Evolutionary conservation across 2,888 invertebrate species (phyloP).

Genomic region (Lepas anatifera): DNA sequence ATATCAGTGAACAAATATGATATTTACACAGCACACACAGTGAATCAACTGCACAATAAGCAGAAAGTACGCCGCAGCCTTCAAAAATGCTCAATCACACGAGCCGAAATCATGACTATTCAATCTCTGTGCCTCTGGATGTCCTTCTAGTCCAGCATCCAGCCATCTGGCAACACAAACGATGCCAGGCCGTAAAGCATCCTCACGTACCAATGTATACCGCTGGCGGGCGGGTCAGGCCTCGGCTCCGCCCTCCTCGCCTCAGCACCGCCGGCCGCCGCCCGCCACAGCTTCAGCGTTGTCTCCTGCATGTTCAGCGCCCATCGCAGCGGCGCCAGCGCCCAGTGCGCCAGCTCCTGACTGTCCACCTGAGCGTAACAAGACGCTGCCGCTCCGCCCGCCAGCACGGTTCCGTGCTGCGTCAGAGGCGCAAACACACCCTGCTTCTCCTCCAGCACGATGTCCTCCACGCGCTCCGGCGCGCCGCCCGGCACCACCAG

Average conservation of each 20-base stretch:
- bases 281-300: slow-evolving; percentile 31
- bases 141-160: slow-evolving; percentile 18
- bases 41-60: too few relatives aligned
- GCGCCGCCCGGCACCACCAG: slow-evolving; percentile 29
- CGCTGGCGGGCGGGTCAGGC: background rate
- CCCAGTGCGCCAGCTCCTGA: slow-evolving; percentile 72
- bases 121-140: too few relatives aligned
- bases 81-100: too few relatives aligned
- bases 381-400: slow-evolving; percentile 81
- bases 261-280: background rate
- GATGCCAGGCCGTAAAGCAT: slow-evolving; percentile 59
- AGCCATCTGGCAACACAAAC: slow-evolving; percentile 48
- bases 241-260: background rate
- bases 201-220: slow-evolving; percentile 83
- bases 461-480: slow-evolving; percentile 47
- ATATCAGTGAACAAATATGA: too few relatives aligned
- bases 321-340: slow-evolving; percentile 57
- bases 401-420: slow-evolving; percentile 69
- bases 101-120: too few relatives aligned
- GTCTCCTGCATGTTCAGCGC: slow-evolving; percentile 29
- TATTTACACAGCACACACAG: too few relatives aligned
- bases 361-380: slow-evolving; percentile 84
- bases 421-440: slow-evolving; percentile 91
- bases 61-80: too few relatives aligned
- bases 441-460: slow-evolving; percentile 45